A percentile compares a stretch with the other conserved stretches of the same genome.
These are phyloP conservation scores for Hylaea fasciaria DNA, from an alignment of 2,888 invertebrate genomes.

Conservation along the genomic window DNA sequence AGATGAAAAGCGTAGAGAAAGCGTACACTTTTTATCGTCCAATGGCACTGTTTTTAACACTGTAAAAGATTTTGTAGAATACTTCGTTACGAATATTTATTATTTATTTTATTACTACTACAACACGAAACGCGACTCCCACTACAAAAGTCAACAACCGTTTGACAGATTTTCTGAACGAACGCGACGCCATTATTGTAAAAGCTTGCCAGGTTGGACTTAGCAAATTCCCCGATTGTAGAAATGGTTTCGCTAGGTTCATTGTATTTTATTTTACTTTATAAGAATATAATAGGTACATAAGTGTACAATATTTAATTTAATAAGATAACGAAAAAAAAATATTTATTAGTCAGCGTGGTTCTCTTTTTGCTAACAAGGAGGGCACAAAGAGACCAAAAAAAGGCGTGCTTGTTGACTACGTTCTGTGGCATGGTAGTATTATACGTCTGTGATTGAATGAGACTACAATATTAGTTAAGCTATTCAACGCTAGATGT, in stretches of 20 bases:
- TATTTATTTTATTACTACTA: slow-evolving; percentile 13
- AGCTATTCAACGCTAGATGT: slow-evolving; percentile 1
- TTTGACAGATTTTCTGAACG: slow-evolving; percentile 62
- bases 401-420: too few relatives aligned
- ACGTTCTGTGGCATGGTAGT: too few relatives aligned
- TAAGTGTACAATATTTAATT: too few relatives aligned
- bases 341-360: too few relatives aligned
- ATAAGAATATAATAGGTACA: too few relatives aligned
- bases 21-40: neutral
- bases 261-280: neutral
- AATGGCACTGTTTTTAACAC: neutral
- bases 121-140: slow-evolving; percentile 41
- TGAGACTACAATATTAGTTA: neutral
- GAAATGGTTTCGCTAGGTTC: neutral
- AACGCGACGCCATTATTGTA: slow-evolving; percentile 59
- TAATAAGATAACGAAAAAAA: too few relatives aligned
- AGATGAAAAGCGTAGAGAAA: neutral
- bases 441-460: too few relatives aligned
- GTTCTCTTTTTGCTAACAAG: too few relatives aligned
- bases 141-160: slow-evolving; percentile 76
- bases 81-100: neutral
- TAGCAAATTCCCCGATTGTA: slow-evolving; percentile 26
- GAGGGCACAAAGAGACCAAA: too few relatives aligned
- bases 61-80: neutral
- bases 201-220: slow-evolving; percentile 42